Conservation (phyloP, 2,113 vertebrate genomes). For the Maccullochella peelii region DNA sequence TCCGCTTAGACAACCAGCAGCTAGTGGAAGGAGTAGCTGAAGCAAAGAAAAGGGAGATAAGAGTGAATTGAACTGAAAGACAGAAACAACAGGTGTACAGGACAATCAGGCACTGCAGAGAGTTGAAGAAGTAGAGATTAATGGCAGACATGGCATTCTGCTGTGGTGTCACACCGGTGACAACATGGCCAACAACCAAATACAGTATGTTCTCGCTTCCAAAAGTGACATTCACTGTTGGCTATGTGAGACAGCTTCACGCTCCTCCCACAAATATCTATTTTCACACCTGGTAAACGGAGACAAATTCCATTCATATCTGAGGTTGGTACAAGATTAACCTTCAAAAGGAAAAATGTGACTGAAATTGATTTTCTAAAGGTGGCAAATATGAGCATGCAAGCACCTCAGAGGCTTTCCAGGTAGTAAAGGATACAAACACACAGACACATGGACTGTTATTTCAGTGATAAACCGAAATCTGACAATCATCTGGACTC, state of each 20-base stretch:
- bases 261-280: constrained; percentile 50
- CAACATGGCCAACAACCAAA: constrained; percentile 9
- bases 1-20: neutral
- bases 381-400: neutral
- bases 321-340: constrained; percentile 1
- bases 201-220: neutral
- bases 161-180: neutral
- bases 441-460: neutral
- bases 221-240: constrained; percentile 27
- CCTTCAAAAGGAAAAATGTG: constrained; percentile 6
- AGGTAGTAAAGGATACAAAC: neutral
- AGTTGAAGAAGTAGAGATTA: neutral
- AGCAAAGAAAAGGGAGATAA: neutral
- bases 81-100: neutral
- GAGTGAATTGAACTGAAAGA: neutral
- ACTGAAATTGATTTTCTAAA: constrained; percentile 19
- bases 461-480: neutral
- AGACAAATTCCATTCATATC: constrained; percentile 43
- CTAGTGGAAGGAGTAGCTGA: neutral
- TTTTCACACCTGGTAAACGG: constrained; percentile 53
- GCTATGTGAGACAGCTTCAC: neutral
- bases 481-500: neutral
- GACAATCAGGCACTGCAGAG: constrained; percentile 50
- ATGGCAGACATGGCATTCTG: neutral
- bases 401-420: neutral